Evolutionary conservation across 2,888 invertebrate genomes (phyloP).

Genomic region (Pollenia angustigena): DNA sequence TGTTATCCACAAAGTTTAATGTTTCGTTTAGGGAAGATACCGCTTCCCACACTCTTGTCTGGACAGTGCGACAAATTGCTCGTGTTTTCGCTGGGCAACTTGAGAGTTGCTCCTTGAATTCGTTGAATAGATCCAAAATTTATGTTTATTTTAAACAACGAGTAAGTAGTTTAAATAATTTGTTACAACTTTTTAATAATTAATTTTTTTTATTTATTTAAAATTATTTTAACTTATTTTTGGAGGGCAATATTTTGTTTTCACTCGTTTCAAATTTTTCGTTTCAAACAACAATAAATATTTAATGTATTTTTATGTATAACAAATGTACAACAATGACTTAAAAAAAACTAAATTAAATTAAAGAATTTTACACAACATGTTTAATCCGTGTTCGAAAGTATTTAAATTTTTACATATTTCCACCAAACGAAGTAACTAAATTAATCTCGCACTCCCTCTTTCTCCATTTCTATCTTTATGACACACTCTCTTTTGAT

Average conservation of each 20-base stretch:
- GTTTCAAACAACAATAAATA: slow-evolving; percentile 10
- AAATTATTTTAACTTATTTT: background rate
- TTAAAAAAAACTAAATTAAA: background rate
- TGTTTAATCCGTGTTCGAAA: slow-evolving; percentile 48
- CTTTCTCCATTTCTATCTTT: background rate
- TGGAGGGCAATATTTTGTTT: slow-evolving; percentile 31
- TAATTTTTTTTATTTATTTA: background rate
- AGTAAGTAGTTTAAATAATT: slow-evolving; percentile 3
- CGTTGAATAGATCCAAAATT: slow-evolving; percentile 84
- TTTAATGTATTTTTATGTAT: background rate
- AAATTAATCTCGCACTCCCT: background rate
- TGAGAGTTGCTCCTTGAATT: slow-evolving; percentile 84
- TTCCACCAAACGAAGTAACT: slow-evolving; percentile 29
- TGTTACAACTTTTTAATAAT: background rate
- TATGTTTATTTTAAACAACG: slow-evolving; percentile 53
- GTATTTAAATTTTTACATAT: slow-evolving; percentile 54
- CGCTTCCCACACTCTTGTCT: slow-evolving; percentile 80
- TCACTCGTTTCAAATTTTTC: slow-evolving; percentile 18
- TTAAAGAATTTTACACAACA: slow-evolving; percentile 39
- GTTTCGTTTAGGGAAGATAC: slow-evolving; percentile 81
- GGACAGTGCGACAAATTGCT: slow-evolving; percentile 81
- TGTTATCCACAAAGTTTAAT: slow-evolving; percentile 77
- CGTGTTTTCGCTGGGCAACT: slow-evolving; percentile 84
- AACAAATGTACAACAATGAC: background rate
- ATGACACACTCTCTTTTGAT: background rate